Percentiles rank a stretch among this genome's conserved stretches.
These are phyloP conservation scores for Lydus trimaculatus DNA, from an alignment of 2,888 invertebrate genomes.

Conservation along the genomic window DNA sequence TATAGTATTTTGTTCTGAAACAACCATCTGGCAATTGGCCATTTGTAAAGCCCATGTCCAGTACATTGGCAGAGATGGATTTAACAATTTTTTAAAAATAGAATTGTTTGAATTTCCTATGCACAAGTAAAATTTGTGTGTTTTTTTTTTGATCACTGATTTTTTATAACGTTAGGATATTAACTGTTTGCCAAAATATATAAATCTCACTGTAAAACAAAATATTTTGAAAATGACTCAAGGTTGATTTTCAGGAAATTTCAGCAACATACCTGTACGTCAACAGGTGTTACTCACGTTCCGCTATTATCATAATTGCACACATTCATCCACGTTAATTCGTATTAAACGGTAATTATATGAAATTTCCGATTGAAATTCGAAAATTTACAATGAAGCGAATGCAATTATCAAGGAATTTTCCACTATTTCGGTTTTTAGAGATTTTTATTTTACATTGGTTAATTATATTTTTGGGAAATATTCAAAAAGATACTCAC, in stretches of 20 bases:
- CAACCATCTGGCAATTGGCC: not conserved
- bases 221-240: not conserved
- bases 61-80: not conserved
- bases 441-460: too few species aligned
- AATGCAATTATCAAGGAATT: too few species aligned
- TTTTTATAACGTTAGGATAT: not conserved
- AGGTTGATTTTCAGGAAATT: not conserved
- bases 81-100: not conserved
- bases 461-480: too few species aligned
- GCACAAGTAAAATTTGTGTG: not conserved
- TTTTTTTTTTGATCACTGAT: not conserved
- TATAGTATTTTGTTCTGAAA: not conserved
- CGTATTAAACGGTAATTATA: not conserved
- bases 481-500: not conserved
- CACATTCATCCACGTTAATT: not conserved
- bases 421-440: too few species aligned
- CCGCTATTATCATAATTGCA: not conserved
- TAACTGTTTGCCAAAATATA: not conserved
- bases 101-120: not conserved
- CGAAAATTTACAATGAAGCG: too few species aligned
- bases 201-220: not conserved
- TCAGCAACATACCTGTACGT: not conserved
- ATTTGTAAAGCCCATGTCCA: not conserved
- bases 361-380: not conserved
- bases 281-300: constrained; percentile 8